Conservation (phyloP, 2,797 vertebrate species). For the Masticophis lateralis region DNA sequence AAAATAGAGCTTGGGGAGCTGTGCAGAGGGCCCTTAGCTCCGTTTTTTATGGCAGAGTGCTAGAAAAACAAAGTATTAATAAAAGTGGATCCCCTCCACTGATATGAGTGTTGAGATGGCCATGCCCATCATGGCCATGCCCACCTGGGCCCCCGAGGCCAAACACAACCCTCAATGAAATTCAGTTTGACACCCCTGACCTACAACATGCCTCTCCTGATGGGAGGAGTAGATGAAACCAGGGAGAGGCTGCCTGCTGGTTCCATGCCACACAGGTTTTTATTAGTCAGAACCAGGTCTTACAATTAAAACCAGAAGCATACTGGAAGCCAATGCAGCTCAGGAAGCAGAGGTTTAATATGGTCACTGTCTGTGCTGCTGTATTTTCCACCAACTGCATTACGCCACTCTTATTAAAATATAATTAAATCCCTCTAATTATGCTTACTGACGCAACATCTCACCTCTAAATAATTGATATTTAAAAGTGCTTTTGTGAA, state of each 20-base stretch:
- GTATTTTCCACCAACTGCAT: not conserved
- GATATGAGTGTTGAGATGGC: too few species aligned
- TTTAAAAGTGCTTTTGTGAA: slow-evolving; percentile 25
- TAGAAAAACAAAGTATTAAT: too few species aligned
- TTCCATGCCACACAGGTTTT: not conserved
- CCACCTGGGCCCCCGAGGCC: too few species aligned
- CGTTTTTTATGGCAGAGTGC: too few species aligned
- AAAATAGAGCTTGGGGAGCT: too few species aligned
- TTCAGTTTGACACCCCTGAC: too few species aligned
- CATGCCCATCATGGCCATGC: too few species aligned
- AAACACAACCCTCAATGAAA: too few species aligned
- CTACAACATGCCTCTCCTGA: not conserved
- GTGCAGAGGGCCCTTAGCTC: too few species aligned
- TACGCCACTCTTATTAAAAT: not conserved
- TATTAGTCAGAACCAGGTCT: not conserved
- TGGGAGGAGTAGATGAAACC: not conserved
- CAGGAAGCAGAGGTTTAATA: not conserved
- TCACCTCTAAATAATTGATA: not conserved
- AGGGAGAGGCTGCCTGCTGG: not conserved
- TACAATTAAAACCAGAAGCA: not conserved
- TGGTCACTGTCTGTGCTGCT: not conserved
- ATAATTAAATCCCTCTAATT: not conserved
- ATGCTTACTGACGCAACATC: not conserved
- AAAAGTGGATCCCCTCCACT: too few species aligned
- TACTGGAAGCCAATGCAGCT: not conserved